A percentile compares a stretch with the other conserved stretches of the same genome.
phyloP scores from a whole-genome alignment of 2,113 vertebrate species.

The Pachypanchax playfairii region DNA sequence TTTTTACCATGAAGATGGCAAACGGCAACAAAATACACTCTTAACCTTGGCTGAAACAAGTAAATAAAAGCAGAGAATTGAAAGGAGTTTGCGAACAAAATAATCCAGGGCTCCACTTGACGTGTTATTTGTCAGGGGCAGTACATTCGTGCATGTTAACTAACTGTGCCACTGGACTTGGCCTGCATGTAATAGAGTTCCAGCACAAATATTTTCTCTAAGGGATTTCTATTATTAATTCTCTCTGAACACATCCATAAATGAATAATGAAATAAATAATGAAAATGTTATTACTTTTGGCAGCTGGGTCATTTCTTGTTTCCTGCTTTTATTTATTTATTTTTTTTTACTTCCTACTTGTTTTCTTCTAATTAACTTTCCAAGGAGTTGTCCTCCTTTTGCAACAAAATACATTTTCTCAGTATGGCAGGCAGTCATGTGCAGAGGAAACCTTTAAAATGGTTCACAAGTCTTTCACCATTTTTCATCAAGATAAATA shows the following conservation, averaged over 20 bases:
- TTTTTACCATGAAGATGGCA: conserved; percentile 25
- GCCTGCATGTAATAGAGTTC: conserved; percentile 71
- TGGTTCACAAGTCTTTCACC: conserved; percentile 21
- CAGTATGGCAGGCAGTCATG: conserved; percentile 34
- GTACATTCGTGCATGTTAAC: conserved; percentile 77
- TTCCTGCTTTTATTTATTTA: conserved; percentile 64
- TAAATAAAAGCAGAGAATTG: conserved; percentile 66
- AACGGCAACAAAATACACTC: conserved; percentile 44
- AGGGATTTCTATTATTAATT: conserved; percentile 82
- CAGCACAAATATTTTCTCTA: conserved; percentile 76
- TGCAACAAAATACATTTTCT: conserved; percentile 64
- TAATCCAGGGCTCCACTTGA: conserved; percentile 65
- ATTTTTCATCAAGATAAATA: conserved; percentile 19
- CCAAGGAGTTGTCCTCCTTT: conserved; percentile 81
- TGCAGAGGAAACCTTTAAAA: conserved; percentile 36
- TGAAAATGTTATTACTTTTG: conserved; percentile 81
- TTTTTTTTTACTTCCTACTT: conserved; percentile 20
- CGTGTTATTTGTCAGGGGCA: conserved; percentile 77
- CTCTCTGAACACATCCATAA: conserved; percentile 82
- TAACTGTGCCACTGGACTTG: conserved; percentile 77
- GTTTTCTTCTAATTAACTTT: conserved; percentile 81
- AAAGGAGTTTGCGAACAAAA: conserved; percentile 61
- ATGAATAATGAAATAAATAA: conserved; percentile 84
- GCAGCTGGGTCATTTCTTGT: conserved; percentile 79
- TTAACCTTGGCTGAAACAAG: conserved; percentile 63